Conservation (phyloP, 2,113 vertebrate species). For the Corythaixoides concolor region DNA sequence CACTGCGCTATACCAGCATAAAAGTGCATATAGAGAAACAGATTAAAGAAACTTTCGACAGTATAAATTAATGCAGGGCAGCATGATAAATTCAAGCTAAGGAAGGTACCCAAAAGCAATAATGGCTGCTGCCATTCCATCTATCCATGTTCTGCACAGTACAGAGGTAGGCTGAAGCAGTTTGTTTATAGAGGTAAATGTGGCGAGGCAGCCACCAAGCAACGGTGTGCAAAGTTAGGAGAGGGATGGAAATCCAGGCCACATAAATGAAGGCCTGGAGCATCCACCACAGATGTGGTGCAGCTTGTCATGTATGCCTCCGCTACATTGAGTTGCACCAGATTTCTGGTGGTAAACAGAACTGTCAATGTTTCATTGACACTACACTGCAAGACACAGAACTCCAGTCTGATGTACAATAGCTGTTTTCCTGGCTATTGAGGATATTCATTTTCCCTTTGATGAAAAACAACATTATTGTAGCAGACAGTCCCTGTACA, state of each 20-base stretch:
- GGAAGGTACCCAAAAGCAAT: not conserved
- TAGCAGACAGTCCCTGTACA: not conserved
- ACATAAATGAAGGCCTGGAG: not conserved
- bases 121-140: not conserved
- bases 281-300: not conserved
- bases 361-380: not conserved
- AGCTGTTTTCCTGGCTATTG: not conserved
- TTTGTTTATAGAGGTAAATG: not conserved
- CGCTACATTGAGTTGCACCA: accelerated
- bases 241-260: not conserved
- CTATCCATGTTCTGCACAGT: not conserved
- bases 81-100: not conserved
- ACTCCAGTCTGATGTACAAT: not conserved
- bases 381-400: not conserved
- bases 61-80: not conserved
- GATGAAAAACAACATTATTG: not conserved
- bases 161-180: not conserved
- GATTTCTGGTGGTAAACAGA: not conserved
- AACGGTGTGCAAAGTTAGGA: not conserved
- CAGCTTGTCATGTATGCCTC: not conserved
- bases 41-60: not conserved
- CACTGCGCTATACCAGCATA: not conserved
- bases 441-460: not conserved
- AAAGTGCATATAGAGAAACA: not conserved
- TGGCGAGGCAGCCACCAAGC: not conserved